phyloP scores from a whole-genome alignment of 2,888 invertebrate species.

The Laothoe populi region DNA sequence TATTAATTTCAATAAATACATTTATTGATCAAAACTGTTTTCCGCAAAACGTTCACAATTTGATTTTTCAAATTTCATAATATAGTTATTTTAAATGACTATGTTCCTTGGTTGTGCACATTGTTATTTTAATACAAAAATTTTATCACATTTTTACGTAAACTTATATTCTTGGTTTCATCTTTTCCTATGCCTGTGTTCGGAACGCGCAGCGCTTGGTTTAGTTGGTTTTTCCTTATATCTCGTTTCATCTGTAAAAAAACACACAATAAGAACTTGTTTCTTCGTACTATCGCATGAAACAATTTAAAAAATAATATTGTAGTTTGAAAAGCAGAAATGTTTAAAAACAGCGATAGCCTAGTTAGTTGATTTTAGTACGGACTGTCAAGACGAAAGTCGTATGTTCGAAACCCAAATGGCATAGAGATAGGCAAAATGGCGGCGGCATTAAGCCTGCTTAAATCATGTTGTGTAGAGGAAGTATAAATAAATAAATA shows the following conservation, averaged over 20 bases:
- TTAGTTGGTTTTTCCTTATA: conserved; percentile 71
- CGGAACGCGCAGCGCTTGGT: conserved; percentile 67
- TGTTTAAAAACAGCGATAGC: too few species aligned
- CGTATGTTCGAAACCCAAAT: too few species aligned
- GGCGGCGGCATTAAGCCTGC: too few species aligned
- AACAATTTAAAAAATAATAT: too few species aligned
- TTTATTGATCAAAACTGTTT: neutral
- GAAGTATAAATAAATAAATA: too few species aligned
- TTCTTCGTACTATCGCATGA: too few species aligned
- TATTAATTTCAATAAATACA: neutral
- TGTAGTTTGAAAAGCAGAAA: too few species aligned
- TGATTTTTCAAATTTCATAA: neutral
- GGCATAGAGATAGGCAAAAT: too few species aligned
- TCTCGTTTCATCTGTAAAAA: conserved; percentile 65
- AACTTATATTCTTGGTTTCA: conserved; percentile 40
- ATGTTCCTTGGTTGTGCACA: neutral
- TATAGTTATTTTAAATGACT: neutral
- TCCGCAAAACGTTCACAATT: neutral
- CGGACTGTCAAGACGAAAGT: too few species aligned
- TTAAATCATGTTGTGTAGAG: too few species aligned
- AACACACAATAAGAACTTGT: neutral
- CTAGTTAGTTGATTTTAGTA: too few species aligned
- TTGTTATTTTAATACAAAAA: conserved; percentile 9
- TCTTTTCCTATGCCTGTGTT: conserved; percentile 74
- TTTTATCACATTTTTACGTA: neutral